Conservation (phyloP, 1,140 invertebrate genomes). For the Eciton burchellii region DNA sequence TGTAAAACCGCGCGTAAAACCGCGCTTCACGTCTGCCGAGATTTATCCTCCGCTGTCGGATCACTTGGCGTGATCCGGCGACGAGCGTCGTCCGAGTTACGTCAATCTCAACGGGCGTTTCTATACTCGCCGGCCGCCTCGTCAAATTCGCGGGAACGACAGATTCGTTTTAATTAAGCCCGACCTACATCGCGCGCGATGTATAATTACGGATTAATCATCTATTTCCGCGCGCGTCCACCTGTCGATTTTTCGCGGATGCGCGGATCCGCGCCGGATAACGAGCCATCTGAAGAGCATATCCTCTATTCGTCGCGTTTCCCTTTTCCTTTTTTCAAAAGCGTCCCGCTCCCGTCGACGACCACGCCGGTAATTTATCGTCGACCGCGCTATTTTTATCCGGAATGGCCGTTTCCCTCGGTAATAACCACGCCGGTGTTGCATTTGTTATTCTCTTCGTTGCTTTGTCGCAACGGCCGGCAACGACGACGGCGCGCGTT, state of each 20-base stretch:
- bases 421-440: conserved; percentile 37
- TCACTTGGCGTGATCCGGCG: conserved; percentile 24
- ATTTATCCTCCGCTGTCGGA: conserved; percentile 50
- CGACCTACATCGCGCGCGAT: not conserved
- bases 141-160: conserved; percentile 10
- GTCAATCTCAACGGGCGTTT: conserved; percentile 10
- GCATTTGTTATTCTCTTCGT: conserved; percentile 55
- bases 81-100: conserved; percentile 10
- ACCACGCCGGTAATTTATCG: not conserved
- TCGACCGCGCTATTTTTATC: conserved; percentile 38
- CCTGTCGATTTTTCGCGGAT: not conserved
- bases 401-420: conserved; percentile 24
- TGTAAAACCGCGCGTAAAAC: not conserved
- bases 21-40: not conserved
- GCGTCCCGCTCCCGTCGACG: not conserved
- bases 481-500: not conserved
- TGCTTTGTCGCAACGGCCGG: conserved; percentile 39
- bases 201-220: conserved; percentile 33
- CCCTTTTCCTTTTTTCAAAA: not conserved
- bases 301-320: not conserved
- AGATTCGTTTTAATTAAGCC: conserved; percentile 24
- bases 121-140: conserved; percentile 1
- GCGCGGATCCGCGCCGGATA: not conserved
- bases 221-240: not conserved
- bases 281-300: not conserved